A percentile compares a stretch with the other conserved stretches of the same genome.
phyloP scores from a whole-genome alignment of 1,140 invertebrate species.

The Lycorma delicatula region DNA sequence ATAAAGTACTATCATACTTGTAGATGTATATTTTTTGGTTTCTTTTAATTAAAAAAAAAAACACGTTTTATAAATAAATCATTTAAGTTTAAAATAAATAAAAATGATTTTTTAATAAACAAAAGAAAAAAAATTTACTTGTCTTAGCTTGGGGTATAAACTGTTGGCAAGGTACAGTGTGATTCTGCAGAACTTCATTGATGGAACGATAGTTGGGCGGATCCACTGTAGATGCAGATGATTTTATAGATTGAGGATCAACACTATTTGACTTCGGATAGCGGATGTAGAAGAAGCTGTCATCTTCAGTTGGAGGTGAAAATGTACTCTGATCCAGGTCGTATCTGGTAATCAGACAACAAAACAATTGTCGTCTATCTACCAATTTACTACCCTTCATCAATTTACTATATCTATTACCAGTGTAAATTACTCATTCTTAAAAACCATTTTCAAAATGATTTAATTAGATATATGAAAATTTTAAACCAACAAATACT shows the following conservation, averaged over 20 bases:
- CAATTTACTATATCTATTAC: not conserved
- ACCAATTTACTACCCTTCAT: not conserved
- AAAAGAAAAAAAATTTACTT: constrained; percentile 31
- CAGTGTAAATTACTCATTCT: not conserved
- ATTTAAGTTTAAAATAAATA: constrained; percentile 3
- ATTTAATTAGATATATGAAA: too few relatives aligned
- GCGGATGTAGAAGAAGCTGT: constrained; percentile 57
- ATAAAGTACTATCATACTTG: too few relatives aligned
- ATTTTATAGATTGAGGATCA: constrained; percentile 7
- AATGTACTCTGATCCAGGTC: constrained; percentile 55
- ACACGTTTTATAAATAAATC: too few relatives aligned
- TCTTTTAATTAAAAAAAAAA: not conserved
- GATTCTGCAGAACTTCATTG: constrained; percentile 36
- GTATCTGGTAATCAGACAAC: constrained; percentile 43
- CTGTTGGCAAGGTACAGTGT: constrained; percentile 55
- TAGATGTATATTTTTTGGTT: too few relatives aligned
- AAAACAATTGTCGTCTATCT: not conserved
- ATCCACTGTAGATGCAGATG: not conserved
- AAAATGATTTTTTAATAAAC: constrained; percentile 34
- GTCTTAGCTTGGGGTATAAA: constrained; percentile 38
- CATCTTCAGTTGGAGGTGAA: constrained; percentile 59
- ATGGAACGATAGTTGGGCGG: constrained; percentile 9
- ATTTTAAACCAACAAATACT: too few relatives aligned
- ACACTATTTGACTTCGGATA: constrained; percentile 40
- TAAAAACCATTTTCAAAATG: not conserved